Base-by-base conservation (phyloP, 2,797 vertebrate genomes). In the Acrocephalus scirpaceus region DNA sequence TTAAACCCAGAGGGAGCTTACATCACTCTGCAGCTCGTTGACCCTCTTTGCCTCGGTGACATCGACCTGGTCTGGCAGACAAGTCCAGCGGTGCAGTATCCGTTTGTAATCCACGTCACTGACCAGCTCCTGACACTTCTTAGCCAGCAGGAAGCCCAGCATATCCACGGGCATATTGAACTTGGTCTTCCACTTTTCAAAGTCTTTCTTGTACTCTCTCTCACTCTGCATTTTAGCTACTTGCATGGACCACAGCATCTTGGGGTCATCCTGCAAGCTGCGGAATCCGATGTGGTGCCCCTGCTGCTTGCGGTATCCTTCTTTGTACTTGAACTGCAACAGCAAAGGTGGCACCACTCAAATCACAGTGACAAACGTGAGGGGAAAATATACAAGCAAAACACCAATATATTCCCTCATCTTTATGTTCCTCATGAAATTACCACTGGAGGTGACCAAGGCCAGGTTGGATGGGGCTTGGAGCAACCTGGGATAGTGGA, bases 211-310 rank as follows among this genome's bases (percentile, higher is more conserved):
- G 95, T 99, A 99, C 77, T 99, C 98, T 71, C 98, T 98, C 10
- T 99, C 98, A n/a, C 99, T 99, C 97, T 99, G 99, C 62, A 99
- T 95, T 94, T 98, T 99, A 18, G 99, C 99, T 54, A 99, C 97
- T 38, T 98, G 92, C 99, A 99, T 99, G 88, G 99, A 99, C 97
- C 99, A 98, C 66, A 99, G 94, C 97, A 99, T 98, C 92, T 99
- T 98, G 11, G 99, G 99, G 79, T 99, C 99, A 3, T 99, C 99
- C 97, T 99, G 92, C 82, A 99, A 11, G 96, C 96, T 99, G 88
- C 98, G 99, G 98, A 98, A 98, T 54, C 99, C 99, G 48, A 99
- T 97, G 56, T 99, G 99, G 70, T 99, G 99, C 6, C 99, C 99
- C 51, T 97, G 98, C 50, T 99, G 98, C 96, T 99, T 99, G 92